Evolutionary conservation across 2,113 vertebrate species (phyloP).

Genomic region (Sebastes fasciatus): DNA sequence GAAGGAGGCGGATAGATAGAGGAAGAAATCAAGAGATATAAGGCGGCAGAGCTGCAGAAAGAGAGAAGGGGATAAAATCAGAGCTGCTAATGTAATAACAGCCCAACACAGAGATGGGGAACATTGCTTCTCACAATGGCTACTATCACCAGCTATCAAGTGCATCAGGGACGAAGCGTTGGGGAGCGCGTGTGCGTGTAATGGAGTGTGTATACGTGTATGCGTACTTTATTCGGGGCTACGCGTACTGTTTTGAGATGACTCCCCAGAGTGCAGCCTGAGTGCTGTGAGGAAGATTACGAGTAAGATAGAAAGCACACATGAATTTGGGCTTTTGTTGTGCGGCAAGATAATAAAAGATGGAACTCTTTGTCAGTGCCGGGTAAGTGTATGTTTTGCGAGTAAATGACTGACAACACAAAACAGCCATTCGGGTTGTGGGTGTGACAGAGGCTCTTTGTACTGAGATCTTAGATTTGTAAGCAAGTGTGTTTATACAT

Average conservation of each 20-base stretch:
- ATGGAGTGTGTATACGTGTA: constrained; percentile 17
- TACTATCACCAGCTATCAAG: constrained; percentile 74
- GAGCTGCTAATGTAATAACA: constrained; percentile 79
- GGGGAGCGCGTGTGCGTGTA: constrained; percentile 26
- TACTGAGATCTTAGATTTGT: constrained; percentile 55
- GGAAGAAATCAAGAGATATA: constrained; percentile 36
- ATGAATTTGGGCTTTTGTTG: constrained; percentile 79
- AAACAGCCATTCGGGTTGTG: constrained; percentile 75
- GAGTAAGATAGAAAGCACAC: constrained; percentile 74
- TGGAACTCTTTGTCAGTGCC: constrained; percentile 65
- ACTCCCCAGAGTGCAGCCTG: constrained; percentile 73
- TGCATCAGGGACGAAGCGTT: constrained; percentile 58
- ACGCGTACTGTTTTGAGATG: constrained; percentile 67
- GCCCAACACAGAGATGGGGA: constrained; percentile 70
- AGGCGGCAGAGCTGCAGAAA: constrained; percentile 34
- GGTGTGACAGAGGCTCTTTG: constrained; percentile 66
- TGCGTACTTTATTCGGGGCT: constrained; percentile 57
- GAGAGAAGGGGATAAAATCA: constrained; percentile 58
- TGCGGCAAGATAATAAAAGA: constrained; percentile 75
- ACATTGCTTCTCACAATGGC: constrained; percentile 73
- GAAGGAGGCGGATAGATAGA: constrained; percentile 34
- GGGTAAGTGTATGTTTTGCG: constrained; percentile 78
- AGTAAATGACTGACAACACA: constrained; percentile 76
- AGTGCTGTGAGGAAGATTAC: constrained; percentile 77
- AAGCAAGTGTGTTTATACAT: constrained; percentile 62